A percentile compares a stretch with the other conserved stretches of the same genome.
These are phyloP conservation scores for Spea bombifrons DNA, from an alignment of 2,113 vertebrate species.

Conservation along the genomic window DNA sequence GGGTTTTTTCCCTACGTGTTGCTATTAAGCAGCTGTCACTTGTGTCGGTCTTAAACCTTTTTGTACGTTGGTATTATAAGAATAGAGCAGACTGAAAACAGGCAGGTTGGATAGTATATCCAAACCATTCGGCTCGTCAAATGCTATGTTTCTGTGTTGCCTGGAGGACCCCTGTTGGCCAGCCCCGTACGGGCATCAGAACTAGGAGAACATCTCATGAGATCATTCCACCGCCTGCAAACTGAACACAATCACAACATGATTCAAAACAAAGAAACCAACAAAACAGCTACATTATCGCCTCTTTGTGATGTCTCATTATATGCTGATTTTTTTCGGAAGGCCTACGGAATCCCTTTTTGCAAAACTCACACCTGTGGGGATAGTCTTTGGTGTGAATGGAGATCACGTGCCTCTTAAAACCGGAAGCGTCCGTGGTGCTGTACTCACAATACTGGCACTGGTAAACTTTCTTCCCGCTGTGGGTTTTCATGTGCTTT, in stretches of 20 bases:
- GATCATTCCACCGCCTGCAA: too few species aligned
- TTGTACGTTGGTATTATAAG: too few species aligned
- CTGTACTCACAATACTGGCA: slow-evolving; percentile 99
- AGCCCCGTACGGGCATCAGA: too few species aligned
- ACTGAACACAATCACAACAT: not conserved
- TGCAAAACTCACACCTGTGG: slow-evolving; percentile 96
- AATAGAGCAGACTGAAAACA: too few species aligned
- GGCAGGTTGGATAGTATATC: too few species aligned
- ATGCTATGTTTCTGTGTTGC: too few species aligned
- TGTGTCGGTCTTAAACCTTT: too few species aligned
- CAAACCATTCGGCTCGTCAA: too few species aligned
- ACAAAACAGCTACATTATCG: slow-evolving; percentile 72
- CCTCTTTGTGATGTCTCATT: slow-evolving; percentile 97
- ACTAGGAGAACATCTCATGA: too few species aligned
- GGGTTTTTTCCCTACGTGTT: too few species aligned
- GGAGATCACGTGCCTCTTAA: slow-evolving; percentile 98
- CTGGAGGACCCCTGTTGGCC: too few species aligned
- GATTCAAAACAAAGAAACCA: not conserved
- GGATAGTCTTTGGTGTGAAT: slow-evolving; percentile 99
- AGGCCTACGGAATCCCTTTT: slow-evolving; percentile 95
- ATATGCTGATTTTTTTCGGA: slow-evolving; percentile 99
- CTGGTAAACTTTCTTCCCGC: slow-evolving; percentile 95
- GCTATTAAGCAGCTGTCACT: too few species aligned
- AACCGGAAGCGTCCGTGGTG: slow-evolving; percentile 97
- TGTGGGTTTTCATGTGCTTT: slow-evolving; percentile 99